Percentiles rank a stretch among this genome's conserved stretches.
phyloP scores from a whole-genome alignment of 2,113 vertebrate genomes.

The Salvelinus alpinus region DNA sequence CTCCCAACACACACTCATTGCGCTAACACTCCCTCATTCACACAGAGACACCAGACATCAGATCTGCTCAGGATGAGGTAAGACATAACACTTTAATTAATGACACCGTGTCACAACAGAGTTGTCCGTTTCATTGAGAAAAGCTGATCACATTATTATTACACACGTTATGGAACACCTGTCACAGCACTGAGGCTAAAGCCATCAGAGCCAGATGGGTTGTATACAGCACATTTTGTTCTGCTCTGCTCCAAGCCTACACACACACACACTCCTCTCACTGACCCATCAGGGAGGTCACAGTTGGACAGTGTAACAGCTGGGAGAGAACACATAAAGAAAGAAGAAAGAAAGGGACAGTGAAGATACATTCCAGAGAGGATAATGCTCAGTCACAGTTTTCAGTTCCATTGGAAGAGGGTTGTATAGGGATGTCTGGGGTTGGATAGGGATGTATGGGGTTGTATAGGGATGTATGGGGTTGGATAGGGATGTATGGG shows the following conservation, averaged over 20 bases:
- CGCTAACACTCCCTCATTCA: neutral
- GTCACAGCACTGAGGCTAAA: neutral
- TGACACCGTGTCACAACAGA: constrained; percentile 93
- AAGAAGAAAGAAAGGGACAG: constrained; percentile 32
- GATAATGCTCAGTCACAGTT: too few relatives aligned
- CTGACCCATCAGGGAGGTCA: constrained; percentile 16
- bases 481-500: too few relatives aligned
- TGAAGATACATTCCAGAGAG: too few relatives aligned
- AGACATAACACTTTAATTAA: constrained; percentile 93
- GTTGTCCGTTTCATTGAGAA: constrained; percentile 83
- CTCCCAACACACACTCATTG: too few relatives aligned
- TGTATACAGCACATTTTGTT: too few relatives aligned
- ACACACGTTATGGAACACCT: constrained; percentile 34
- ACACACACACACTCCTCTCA: constrained; percentile 48
- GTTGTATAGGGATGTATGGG: too few relatives aligned
- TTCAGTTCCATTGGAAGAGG: too few relatives aligned
- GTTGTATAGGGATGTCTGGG: too few relatives aligned
- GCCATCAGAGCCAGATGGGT: too few relatives aligned
- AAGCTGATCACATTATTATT: constrained; percentile 77
- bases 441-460: too few relatives aligned
- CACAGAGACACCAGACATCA: constrained; percentile 5
- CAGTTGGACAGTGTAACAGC: neutral
- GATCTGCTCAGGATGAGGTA: constrained; percentile 72
- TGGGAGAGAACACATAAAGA: constrained; percentile 38
- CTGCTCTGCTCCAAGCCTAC: too few relatives aligned